Evolutionary conservation across 2,888 invertebrate species (phyloP).

Genomic region (Noctuana brunneofusca): DNA sequence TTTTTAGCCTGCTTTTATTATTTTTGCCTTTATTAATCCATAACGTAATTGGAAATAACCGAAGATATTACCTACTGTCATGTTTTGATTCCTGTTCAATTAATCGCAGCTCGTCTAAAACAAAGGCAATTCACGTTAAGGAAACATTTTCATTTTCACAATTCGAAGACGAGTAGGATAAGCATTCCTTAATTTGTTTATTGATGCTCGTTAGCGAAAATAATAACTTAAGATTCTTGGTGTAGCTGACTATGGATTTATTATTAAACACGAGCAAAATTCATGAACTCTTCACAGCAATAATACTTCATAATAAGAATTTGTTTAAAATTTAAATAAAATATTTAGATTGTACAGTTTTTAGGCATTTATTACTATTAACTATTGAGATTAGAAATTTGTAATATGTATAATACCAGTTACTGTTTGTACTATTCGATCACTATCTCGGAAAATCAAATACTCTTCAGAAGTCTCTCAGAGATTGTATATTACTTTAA

Average conservation of each 20-base stretch:
- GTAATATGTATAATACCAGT: too few species aligned
- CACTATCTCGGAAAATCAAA: too few species aligned
- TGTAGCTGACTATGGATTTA: not conserved
- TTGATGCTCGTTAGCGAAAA: constrained; percentile 10
- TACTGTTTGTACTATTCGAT: too few species aligned
- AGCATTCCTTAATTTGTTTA: constrained; percentile 23
- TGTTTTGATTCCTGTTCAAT: not conserved
- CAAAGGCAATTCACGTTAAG: constrained; percentile 9
- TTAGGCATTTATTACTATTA: too few species aligned
- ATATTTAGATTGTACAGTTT: too few species aligned
- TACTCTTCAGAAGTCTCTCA: too few species aligned
- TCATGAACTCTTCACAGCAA: not conserved
- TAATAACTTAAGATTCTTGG: not conserved
- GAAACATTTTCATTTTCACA: constrained; percentile 1
- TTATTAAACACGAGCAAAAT: not conserved
- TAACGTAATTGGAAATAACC: not conserved
- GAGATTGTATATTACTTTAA: too few species aligned
- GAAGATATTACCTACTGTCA: not conserved
- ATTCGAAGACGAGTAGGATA: constrained; percentile 1
- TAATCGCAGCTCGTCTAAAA: constrained; percentile 7
- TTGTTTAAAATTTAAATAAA: too few species aligned
- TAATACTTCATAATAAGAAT: too few species aligned
- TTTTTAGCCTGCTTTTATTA: too few species aligned
- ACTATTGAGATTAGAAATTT: too few species aligned
- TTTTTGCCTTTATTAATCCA: not conserved